Evolutionary conservation across 2,888 invertebrate genomes (phyloP).

Genomic region (Cerceris ruficornis): DNA sequence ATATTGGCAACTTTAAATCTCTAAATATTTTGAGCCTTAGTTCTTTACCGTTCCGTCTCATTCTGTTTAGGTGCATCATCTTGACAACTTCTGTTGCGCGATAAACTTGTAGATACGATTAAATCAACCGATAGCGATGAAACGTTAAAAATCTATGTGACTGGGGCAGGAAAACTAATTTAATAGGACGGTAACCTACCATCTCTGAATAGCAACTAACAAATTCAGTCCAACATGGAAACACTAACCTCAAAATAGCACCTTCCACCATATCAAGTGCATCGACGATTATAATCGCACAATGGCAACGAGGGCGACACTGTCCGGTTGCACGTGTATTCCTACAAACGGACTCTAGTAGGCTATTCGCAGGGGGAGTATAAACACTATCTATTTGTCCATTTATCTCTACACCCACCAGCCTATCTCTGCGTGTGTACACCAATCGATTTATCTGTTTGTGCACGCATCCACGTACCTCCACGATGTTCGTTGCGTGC

Average conservation of each 20-base stretch:
- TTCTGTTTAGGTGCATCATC: too few relatives aligned
- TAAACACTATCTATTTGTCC: slow-evolving; percentile 8
- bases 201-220: too few relatives aligned
- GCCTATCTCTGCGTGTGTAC: slow-evolving; percentile 3
- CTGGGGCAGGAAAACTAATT: not conserved
- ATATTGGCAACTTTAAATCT: too few relatives aligned
- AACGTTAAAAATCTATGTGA: too few relatives aligned
- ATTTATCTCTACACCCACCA: slow-evolving; percentile 2
- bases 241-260: too few relatives aligned
- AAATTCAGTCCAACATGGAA: too few relatives aligned
- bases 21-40: too few relatives aligned
- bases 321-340: not conserved
- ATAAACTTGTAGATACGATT: too few relatives aligned
- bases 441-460: slow-evolving; percentile 16
- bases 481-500: slow-evolving; percentile 24
- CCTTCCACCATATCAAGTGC: not conserved
- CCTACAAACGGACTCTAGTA: not conserved
- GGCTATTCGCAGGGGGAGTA: not conserved
- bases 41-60: too few relatives aligned
- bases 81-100: too few relatives aligned
- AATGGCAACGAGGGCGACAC: not conserved
- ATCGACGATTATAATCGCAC: slow-evolving; percentile 4
- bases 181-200: too few relatives aligned
- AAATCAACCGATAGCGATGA: too few relatives aligned
- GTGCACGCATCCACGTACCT: slow-evolving; percentile 9